phyloP scores from a whole-genome alignment of 2,113 vertebrate genomes.

The Hyaena hyaena region DNA sequence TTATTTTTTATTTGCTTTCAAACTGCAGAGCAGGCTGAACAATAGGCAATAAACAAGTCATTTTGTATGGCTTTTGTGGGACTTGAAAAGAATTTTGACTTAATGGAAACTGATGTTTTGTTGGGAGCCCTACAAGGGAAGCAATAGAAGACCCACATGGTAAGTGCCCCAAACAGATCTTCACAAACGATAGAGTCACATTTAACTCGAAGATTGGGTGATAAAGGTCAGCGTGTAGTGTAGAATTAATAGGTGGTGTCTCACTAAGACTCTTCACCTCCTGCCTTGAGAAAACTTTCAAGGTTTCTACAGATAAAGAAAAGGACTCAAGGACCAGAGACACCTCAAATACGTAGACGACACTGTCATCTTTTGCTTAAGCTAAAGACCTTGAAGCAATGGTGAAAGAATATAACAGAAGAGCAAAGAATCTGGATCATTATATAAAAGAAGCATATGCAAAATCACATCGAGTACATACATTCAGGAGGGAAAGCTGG shows the following conservation, averaged over 20 bases:
- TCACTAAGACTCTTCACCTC: constrained; percentile 84
- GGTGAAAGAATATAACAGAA: constrained; percentile 76
- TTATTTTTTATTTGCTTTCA: constrained; percentile 79
- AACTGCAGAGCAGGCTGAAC: constrained; percentile 56
- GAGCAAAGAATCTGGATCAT: constrained; percentile 77
- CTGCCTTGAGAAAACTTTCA: constrained; percentile 86
- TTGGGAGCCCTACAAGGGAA: constrained; percentile 70
- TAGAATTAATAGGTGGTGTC: constrained; percentile 84
- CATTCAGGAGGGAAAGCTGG: constrained; percentile 80
- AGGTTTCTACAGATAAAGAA: constrained; percentile 86
- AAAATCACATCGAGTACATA: constrained; percentile 81
- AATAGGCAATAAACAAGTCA: constrained; percentile 75
- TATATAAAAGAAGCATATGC: constrained; percentile 82
- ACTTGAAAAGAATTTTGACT: constrained; percentile 77
- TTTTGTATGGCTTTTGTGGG: constrained; percentile 77
- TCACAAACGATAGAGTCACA: constrained; percentile 69
- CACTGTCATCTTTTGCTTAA: constrained; percentile 68
- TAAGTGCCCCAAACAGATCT: constrained; percentile 79
- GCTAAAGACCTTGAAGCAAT: constrained; percentile 86
- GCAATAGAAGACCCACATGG: constrained; percentile 68
- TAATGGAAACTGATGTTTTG: constrained; percentile 79
- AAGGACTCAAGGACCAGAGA: constrained; percentile 83
- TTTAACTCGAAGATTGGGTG: constrained; percentile 83
- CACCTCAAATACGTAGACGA: constrained; percentile 83
- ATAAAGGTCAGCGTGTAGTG: constrained; percentile 86